These are phyloP conservation scores for Euborellia annulipes DNA, from an alignment of 1,140 invertebrate species.

Conservation along the genomic window DNA sequence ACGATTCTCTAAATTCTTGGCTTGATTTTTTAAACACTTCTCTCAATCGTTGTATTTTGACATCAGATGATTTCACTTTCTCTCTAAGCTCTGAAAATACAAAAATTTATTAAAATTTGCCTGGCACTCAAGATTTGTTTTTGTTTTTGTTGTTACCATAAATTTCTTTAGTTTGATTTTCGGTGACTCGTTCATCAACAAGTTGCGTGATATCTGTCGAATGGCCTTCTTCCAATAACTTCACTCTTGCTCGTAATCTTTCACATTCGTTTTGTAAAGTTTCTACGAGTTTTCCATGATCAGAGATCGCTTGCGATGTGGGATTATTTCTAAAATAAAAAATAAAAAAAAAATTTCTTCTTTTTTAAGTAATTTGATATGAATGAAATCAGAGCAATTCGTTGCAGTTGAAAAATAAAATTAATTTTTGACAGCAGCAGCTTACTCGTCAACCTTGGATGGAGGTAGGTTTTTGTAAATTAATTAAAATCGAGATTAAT, in stretches of 20 bases:
- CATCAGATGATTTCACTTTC: slow-evolving; percentile 50
- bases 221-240: slow-evolving; percentile 39
- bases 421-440: too few species aligned
- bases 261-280: slow-evolving; percentile 54
- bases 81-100: slow-evolving; percentile 46
- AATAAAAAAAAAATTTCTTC: too few species aligned
- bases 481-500: too few species aligned
- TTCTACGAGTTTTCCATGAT: slow-evolving; percentile 45
- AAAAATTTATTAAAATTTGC: too few species aligned
- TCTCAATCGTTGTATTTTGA: slow-evolving; percentile 56
- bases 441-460: too few species aligned
- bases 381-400: too few species aligned
- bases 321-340: slow-evolving; percentile 76
- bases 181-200: slow-evolving; percentile 22
- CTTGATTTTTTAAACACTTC: slow-evolving; percentile 68
- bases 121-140: too few species aligned
- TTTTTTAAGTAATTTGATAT: too few species aligned
- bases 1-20: slow-evolving; percentile 70
- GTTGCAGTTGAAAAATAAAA: too few species aligned
- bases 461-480: too few species aligned
- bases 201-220: slow-evolving; percentile 36
- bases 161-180: slow-evolving; percentile 28
- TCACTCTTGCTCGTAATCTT: slow-evolving; percentile 33
- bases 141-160: too few species aligned
- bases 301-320: slow-evolving; percentile 43